Percentiles rank a stretch among this genome's conserved stretches.
Evolutionary conservation across 2,113 vertebrate species (phyloP).

Genomic region (Uria aalge): DNA sequence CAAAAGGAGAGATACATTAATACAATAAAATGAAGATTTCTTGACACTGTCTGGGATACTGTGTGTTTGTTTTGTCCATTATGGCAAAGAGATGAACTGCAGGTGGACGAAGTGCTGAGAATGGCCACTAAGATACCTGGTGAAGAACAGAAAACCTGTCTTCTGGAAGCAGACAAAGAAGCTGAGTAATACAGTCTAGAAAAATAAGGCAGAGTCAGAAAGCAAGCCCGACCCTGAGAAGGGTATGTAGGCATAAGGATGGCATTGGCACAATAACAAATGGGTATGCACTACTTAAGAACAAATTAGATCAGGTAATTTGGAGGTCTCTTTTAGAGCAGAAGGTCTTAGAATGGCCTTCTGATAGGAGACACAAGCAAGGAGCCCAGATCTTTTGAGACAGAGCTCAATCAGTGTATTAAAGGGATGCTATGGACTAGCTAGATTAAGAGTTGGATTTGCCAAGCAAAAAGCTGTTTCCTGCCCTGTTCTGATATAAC

Average conservation of each 20-base stretch:
- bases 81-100: neutral
- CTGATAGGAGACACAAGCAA: neutral
- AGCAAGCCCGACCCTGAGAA: neutral
- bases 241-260: fast-evolving
- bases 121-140: neutral
- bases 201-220: neutral
- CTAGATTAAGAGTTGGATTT: neutral
- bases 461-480: neutral
- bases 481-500: neutral
- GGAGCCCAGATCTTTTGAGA: neutral
- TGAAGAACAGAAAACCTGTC: neutral
- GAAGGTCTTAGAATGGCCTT: neutral
- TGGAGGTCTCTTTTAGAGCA: neutral
- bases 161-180: neutral
- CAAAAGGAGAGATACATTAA: neutral
- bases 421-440: neutral
- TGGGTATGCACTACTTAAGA: neutral
- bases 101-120: neutral
- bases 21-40: neutral
- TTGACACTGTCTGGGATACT: neutral
- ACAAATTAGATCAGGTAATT: neutral
- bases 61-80: neutral
- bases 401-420: neutral
- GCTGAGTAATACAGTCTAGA: neutral
- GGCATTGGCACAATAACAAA: neutral